Conservation (phyloP, 2,113 vertebrate genomes). For the Egretta garzetta region DNA sequence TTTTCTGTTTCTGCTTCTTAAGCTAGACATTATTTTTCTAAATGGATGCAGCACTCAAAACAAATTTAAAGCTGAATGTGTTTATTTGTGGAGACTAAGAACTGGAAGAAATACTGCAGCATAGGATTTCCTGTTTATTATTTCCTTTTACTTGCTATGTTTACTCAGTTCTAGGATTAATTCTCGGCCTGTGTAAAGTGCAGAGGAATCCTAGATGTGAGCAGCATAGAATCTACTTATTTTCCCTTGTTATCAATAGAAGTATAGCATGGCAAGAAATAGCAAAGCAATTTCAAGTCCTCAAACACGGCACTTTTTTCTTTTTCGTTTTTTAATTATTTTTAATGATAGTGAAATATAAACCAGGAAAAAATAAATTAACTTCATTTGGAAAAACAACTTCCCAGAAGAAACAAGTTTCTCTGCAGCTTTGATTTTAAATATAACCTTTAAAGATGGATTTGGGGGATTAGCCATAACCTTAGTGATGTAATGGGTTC, state of each 20-base stretch:
- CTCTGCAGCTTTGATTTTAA: background rate
- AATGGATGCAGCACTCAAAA: background rate
- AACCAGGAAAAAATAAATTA: background rate
- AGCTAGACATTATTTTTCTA: background rate
- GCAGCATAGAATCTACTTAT: background rate
- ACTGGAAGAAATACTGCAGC: background rate
- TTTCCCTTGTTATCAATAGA: background rate
- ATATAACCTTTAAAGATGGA: background rate
- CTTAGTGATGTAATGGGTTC: background rate
- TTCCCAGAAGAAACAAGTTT: background rate
- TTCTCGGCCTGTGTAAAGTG: background rate
- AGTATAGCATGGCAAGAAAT: background rate
- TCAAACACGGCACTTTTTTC: background rate
- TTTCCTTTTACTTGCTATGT: background rate
- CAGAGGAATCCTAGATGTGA: background rate
- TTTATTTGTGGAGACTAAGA: background rate
- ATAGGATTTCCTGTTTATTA: background rate
- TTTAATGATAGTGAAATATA: background rate
- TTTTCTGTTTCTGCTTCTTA: background rate
- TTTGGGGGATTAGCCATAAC: background rate
- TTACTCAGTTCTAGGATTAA: background rate
- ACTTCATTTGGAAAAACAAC: background rate
- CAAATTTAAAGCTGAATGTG: background rate
- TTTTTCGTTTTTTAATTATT: background rate
- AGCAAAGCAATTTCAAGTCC: background rate